Evolutionary conservation across 2,888 invertebrate species (phyloP), one percentile per base, ranked within the genome.

Genomic region (Hyalella azteca): DNA sequence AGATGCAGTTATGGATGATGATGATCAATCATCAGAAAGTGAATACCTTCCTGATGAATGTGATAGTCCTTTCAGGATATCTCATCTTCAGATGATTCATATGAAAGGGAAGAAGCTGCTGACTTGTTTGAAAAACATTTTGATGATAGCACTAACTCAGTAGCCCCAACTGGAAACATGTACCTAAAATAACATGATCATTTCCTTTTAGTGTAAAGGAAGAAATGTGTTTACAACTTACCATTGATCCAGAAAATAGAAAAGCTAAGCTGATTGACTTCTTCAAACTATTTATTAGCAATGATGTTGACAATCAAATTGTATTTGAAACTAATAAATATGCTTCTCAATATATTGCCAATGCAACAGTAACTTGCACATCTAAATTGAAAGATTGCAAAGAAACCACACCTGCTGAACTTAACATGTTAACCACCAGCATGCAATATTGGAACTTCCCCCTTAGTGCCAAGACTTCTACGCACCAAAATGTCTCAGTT

Each of bases 231-330:
- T 22, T 60, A 3, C 59, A 77, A 22, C 40, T 36, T 60, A 26
- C 77, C 39, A 60, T n/a, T 22, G 45, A n/a, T 59, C 2, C 40
- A 40, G 49, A 49, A 60, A 40, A 73, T 60, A 60, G 32, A 13
- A 77, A 50, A 32, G 19, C 39, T 13, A 40, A 36, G 49, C 80
- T 73, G 26, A 78, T 78, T 78, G 80, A 78, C 54, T 7, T 78
- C 45, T 78, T 78, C 49, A 77, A 40, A 48, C 50, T 80, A 19
- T 80, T 78, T 54, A 77, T 80, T 48, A 60, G 73, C 40, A 59
- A 80, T 80, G 78, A 78, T 39, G 36, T 80, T n/a, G 29, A 73
- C 32, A 41, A 80, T 78, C 39, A 78, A 50, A 79, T 76, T 50
- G 75, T 78, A 40, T 22, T 7, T 29, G 54, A 78, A 78, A 80